Evolutionary conservation across 2,113 vertebrate species (phyloP), one percentile per base, ranked within the genome.

Genomic region (Acinonyx jubatus): DNA sequence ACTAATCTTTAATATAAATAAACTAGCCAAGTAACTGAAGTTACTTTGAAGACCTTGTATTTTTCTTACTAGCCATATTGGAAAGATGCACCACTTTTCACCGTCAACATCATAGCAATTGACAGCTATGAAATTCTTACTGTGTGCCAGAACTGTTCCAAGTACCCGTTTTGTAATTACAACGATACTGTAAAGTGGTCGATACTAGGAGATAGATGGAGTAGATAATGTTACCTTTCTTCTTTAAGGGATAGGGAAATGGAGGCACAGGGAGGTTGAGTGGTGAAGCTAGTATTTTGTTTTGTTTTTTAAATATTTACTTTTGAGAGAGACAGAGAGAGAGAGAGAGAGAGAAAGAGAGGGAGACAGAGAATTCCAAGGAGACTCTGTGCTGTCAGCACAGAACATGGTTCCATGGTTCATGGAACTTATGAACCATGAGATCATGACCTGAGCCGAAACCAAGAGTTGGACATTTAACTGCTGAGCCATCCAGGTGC

Each of bases 1-100:
- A 86, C 13, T 68, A 89, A 48, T 61, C 88, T 97, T 85, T 97
- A 73, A 61, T 18, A 52, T 94, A 84, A 89, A 66, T 52, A 93
- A 45, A 50, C 41, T 33, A 82, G 50, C 52, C 38, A 89, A 25
- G 68, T 94, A 90, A 61, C 63, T 78, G 18, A 41, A 68, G 27
- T 84, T 84, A 65, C 36, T 61, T 92, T 78, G 88, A 71, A 52
- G 31, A 71, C 0, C 4, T 16, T 1, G 3, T 14, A 33, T 89
- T 95, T 95, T 36, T 89, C 38, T 41, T 76, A 71, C n/a, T 52
- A 73, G 88, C 15, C 52, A 7, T 73, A 14, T 78, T 84, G 81
- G 73, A 57, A 68, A 86, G 65, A 50, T 74, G 4, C 4, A 27
- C 9, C 4, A 31, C 5, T 68, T 11, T 0, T 48, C 31, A 16